Percentiles rank a stretch among this genome's conserved stretches.
phyloP scores from a whole-genome alignment of 2,797 vertebrate species.

The Gymnoscopelus microlampas region DNA sequence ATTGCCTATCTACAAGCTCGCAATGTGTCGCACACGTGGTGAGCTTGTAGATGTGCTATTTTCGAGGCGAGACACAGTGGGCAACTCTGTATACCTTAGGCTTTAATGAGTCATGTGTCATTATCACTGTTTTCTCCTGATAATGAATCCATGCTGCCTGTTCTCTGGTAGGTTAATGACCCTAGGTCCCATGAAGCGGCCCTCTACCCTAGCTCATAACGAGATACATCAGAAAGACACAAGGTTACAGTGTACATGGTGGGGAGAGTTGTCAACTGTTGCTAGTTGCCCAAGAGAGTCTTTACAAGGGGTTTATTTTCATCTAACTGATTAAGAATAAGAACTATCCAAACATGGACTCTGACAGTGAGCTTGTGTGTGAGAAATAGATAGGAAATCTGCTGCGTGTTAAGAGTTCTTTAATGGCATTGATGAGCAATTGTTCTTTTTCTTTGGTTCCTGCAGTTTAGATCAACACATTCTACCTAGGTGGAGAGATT shows the following conservation, averaged over 20 bases:
- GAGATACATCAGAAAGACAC: not conserved
- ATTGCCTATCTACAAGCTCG: too few relatives aligned
- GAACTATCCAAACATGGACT: slow-evolving; percentile 6
- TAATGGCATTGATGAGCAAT: slow-evolving; percentile 33
- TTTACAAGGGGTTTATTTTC: too few relatives aligned
- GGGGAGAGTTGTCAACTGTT: not conserved
- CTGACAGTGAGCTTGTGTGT: slow-evolving; percentile 5
- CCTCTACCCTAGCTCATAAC: not conserved
- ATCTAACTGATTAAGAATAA: too few relatives aligned
- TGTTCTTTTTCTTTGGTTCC: slow-evolving; percentile 17
- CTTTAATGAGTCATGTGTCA: not conserved
- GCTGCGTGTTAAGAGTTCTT: slow-evolving; percentile 35
- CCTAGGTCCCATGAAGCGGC: too few relatives aligned
- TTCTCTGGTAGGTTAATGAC: too few relatives aligned
- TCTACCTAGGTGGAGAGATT: slow-evolving; percentile 18
- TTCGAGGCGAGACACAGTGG: too few relatives aligned
- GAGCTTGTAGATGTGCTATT: too few relatives aligned
- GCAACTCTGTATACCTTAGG: not conserved
- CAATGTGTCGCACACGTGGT: too few relatives aligned
- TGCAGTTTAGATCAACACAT: slow-evolving; percentile 13
- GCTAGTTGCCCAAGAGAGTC: too few relatives aligned
- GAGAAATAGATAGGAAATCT: slow-evolving; percentile 11
- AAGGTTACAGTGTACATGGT: not conserved
- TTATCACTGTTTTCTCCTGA: not conserved
- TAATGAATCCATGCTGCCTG: too few relatives aligned